Conservation (phyloP, 37 sponge, comb jelly and placozoan genomes). For the Spongia lamella region DNA sequence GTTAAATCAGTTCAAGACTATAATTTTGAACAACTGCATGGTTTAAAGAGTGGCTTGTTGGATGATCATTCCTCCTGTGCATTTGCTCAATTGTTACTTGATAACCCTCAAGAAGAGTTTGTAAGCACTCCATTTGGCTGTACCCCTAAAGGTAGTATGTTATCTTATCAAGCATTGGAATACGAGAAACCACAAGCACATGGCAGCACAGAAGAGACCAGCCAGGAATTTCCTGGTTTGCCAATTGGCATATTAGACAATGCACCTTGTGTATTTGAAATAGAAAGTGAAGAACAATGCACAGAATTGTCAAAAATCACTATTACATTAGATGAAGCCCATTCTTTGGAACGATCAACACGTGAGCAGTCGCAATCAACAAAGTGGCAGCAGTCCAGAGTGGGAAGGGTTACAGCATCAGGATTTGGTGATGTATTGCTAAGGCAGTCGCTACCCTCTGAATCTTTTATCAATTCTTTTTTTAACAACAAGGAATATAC, state of each 20-base stretch:
- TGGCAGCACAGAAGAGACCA: background rate
- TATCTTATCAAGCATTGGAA: background rate
- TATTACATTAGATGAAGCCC: background rate
- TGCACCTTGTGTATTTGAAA: background rate
- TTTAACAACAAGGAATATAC: too few species aligned
- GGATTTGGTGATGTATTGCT: background rate
- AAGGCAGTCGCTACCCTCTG: too few species aligned
- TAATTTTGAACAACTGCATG: background rate
- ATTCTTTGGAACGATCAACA: background rate
- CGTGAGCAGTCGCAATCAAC: background rate
- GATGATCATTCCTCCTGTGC: too few species aligned
- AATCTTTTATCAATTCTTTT: too few species aligned
- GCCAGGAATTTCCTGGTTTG: background rate
- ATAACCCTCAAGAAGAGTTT: background rate
- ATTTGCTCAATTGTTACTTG: too few species aligned
- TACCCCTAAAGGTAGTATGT: background rate
- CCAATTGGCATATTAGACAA: background rate
- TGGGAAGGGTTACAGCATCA: constrained; percentile 1
- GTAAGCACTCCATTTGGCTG: background rate
- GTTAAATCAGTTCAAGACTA: background rate
- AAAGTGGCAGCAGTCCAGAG: background rate
- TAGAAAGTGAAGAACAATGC: background rate
- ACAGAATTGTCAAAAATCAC: background rate
- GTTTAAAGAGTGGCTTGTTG: too few species aligned
- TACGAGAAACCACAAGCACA: background rate